Conservation (phyloP, 2,888 invertebrate species). For the Spisula solida region DNA sequence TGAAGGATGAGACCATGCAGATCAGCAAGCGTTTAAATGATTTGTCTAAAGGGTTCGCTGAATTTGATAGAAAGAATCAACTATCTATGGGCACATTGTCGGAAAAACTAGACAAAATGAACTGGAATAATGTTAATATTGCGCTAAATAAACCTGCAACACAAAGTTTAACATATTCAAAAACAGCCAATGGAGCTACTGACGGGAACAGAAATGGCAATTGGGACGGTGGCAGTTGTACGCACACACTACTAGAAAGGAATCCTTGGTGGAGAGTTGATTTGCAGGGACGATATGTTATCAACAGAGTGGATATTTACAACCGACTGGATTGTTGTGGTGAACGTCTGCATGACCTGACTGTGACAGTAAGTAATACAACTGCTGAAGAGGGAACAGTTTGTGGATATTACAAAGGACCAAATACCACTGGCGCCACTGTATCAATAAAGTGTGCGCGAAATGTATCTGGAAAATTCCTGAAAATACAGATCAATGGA, state of each 20-base stretch:
- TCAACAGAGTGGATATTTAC: not conserved
- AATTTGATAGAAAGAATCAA: too few relatives aligned
- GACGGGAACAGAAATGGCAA: not conserved
- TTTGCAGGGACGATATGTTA: not conserved
- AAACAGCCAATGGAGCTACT: not conserved
- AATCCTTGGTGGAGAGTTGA: too few relatives aligned
- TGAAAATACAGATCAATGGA: not conserved
- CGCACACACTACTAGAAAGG: not conserved
- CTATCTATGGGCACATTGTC: too few relatives aligned
- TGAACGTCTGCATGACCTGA: slow-evolving; percentile 1
- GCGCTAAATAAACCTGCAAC: slow-evolving; percentile 2
- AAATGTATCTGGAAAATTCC: not conserved
- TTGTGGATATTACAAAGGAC: slow-evolving; percentile 22
- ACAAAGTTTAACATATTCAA: not conserved
- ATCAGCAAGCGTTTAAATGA: too few relatives aligned
- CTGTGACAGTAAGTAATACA: not conserved
- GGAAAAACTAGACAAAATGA: too few relatives aligned
- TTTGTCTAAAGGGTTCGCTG: too few relatives aligned
- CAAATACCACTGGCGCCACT: not conserved
- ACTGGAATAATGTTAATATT: not conserved
- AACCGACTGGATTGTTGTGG: slow-evolving; percentile 27
- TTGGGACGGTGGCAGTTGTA: not conserved
- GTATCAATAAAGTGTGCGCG: not conserved
- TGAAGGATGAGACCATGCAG: too few relatives aligned
- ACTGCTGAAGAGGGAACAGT: too few relatives aligned